Evolutionary conservation across 2,113 vertebrate genomes (phyloP).

Genomic region (Ciconia stormi): DNA sequence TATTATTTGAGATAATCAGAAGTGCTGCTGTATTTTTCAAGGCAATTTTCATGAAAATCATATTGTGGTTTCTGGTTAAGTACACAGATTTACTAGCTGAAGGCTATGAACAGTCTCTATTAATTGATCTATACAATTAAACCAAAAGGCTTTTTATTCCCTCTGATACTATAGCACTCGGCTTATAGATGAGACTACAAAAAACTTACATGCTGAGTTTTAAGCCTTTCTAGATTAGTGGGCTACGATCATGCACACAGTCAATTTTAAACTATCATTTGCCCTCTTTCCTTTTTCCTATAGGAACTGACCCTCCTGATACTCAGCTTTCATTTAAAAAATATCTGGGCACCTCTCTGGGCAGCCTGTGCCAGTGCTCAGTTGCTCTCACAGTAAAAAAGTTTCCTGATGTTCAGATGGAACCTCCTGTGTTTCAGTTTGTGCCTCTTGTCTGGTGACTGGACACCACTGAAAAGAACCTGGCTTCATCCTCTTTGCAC

Average conservation of each 20-base stretch:
- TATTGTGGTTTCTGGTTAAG: neutral
- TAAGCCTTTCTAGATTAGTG: neutral
- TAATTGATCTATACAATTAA: neutral
- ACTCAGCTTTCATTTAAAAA: neutral
- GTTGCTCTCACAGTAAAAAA: neutral
- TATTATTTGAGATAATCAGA: neutral
- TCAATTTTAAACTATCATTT: neutral
- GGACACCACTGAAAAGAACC: neutral
- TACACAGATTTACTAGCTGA: neutral
- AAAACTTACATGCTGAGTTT: neutral
- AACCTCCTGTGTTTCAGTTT: neutral
- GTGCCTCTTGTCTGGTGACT: neutral
- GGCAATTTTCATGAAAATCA: neutral
- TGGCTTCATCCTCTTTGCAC: neutral
- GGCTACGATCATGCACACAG: neutral
- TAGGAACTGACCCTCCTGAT: neutral
- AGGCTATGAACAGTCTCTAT: neutral
- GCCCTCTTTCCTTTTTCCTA: neutral
- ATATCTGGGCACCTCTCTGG: neutral
- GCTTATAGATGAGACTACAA: neutral
- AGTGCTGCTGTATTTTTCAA: neutral
- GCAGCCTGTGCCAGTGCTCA: neutral
- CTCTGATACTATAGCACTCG: neutral
- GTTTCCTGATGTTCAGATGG: neutral
- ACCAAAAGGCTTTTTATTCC: neutral